These are phyloP conservation scores for Amniataba percoides DNA, from an alignment of 2,797 vertebrate species.

Conservation along the genomic window DNA sequence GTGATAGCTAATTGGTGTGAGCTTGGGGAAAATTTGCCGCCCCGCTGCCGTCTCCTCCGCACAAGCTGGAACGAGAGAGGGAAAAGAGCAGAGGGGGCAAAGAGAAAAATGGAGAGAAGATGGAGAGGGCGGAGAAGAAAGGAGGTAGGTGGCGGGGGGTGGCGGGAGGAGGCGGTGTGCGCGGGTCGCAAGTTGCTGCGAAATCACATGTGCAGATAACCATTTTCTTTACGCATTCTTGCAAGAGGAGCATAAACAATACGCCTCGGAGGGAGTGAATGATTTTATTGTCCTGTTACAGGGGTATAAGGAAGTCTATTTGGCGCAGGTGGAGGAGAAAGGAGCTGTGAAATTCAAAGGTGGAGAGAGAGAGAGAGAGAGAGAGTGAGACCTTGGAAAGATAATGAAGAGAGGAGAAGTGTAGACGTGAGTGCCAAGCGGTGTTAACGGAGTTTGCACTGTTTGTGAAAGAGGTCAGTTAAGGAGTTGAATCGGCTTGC, in stretches of 20 bases:
- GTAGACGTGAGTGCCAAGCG: slow-evolving; percentile 16
- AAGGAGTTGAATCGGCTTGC: slow-evolving; percentile 38
- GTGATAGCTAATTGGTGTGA: slow-evolving; percentile 76
- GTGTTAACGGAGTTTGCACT: slow-evolving; percentile 38
- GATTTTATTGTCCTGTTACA: slow-evolving; percentile 41
- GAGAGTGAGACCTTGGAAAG: slow-evolving; percentile 26
- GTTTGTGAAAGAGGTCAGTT: slow-evolving; percentile 45
- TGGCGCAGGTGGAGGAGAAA: slow-evolving; percentile 39
- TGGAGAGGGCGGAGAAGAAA: slow-evolving; percentile 64
- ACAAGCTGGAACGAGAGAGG: slow-evolving; percentile 69
- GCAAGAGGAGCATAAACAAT: slow-evolving; percentile 56
- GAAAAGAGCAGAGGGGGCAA: slow-evolving; percentile 48
- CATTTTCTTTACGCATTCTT: slow-evolving; percentile 56
- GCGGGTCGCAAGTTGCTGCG: slow-evolving; percentile 23
- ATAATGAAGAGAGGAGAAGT: slow-evolving; percentile 32
- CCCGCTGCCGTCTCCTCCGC: slow-evolving; percentile 32
- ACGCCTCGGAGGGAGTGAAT: slow-evolving; percentile 27
- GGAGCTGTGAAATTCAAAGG: slow-evolving; percentile 34
- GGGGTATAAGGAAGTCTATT: slow-evolving; percentile 46
- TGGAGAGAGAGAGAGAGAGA: neutral
- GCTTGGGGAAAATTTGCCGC: slow-evolving; percentile 64
- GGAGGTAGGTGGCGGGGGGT: slow-evolving; percentile 72
- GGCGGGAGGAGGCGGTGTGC: slow-evolving; percentile 1
- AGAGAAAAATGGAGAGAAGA: slow-evolving; percentile 69
- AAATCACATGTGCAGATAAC: slow-evolving; percentile 57